These are phyloP conservation scores for Bellardia pandia DNA, from an alignment of 2,888 invertebrate genomes.

Conservation along the genomic window DNA sequence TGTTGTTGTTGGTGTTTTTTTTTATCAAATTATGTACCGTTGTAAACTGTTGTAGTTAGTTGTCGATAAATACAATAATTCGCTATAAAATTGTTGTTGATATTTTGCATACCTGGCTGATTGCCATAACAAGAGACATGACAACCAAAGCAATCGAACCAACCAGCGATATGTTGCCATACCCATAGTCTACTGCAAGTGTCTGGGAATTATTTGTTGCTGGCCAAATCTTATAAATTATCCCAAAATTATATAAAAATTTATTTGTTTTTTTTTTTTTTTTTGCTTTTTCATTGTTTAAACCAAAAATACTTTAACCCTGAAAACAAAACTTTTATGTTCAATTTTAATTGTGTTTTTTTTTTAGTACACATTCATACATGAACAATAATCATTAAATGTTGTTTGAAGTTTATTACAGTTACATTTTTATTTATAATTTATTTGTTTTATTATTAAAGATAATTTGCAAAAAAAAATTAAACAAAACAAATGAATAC, in stretches of 20 bases:
- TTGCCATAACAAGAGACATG: constrained; percentile 51
- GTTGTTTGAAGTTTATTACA: neutral
- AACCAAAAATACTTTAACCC: constrained; percentile 50
- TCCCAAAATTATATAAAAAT: constrained; percentile 45
- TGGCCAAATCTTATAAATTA: constrained; percentile 17
- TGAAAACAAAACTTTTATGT: constrained; percentile 46
- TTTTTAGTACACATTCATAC: neutral
- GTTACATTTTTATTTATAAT: constrained; percentile 6
- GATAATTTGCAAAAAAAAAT: constrained; percentile 10
- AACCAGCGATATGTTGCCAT: constrained; percentile 17
- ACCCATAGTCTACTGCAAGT: constrained; percentile 3
- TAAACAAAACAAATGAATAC: neutral
- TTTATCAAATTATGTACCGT: constrained; percentile 70
- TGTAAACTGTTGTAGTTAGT: constrained; percentile 51
- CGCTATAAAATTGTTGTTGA: constrained; percentile 53
- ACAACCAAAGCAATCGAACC: neutral
- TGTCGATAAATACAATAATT: constrained; percentile 56
- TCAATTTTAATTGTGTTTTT: neutral
- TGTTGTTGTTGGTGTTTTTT: neutral
- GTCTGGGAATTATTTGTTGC: constrained; percentile 16
- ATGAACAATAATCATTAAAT: constrained; percentile 23
- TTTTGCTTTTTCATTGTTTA: constrained; percentile 28
- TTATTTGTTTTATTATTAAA: neutral
- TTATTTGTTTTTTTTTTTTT: constrained; percentile 5
- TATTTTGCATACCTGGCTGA: constrained; percentile 63